These are phyloP conservation scores for Microplitis demolitor DNA, from an alignment of 1,140 invertebrate genomes.

Conservation along the genomic window DNA sequence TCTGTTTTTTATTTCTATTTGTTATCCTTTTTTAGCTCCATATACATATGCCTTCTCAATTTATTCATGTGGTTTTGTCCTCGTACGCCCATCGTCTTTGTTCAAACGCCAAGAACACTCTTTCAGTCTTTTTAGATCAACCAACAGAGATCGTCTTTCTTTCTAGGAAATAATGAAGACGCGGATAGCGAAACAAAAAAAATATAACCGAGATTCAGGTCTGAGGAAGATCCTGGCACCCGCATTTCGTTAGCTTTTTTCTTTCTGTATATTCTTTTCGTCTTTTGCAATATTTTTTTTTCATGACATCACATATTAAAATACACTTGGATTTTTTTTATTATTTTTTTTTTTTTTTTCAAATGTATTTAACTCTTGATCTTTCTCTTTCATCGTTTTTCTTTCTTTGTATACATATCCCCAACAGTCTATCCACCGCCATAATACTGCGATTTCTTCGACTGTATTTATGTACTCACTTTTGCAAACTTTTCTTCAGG, in stretches of 20 bases:
- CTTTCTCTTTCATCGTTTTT: conserved; percentile 16
- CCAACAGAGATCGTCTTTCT: not conserved
- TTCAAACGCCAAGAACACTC: not conserved
- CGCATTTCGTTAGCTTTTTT: not conserved
- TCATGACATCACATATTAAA: not conserved
- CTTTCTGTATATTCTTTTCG: too few species aligned
- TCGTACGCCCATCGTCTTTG: not conserved
- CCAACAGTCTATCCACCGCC: not conserved
- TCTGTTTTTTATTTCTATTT: not conserved
- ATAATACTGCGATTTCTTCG: not conserved
- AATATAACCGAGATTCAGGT: not conserved
- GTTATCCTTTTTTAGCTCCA: not conserved
- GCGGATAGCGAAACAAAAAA: not conserved
- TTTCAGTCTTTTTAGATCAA: conserved; percentile 6
- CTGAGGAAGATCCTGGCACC: not conserved
- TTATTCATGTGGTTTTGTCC: conserved; percentile 6
- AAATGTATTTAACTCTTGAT: not conserved
- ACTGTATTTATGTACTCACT: not conserved
- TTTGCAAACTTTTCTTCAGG: not conserved
- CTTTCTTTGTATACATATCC: not conserved
- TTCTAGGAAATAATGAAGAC: not conserved
- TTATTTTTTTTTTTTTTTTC: not conserved
- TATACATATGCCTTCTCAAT: not conserved
- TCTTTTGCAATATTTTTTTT: too few species aligned
- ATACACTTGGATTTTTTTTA: not conserved